These are phyloP conservation scores for Hypomecis atomaria DNA, from an alignment of 2,888 invertebrate species.

Conservation along the genomic window DNA sequence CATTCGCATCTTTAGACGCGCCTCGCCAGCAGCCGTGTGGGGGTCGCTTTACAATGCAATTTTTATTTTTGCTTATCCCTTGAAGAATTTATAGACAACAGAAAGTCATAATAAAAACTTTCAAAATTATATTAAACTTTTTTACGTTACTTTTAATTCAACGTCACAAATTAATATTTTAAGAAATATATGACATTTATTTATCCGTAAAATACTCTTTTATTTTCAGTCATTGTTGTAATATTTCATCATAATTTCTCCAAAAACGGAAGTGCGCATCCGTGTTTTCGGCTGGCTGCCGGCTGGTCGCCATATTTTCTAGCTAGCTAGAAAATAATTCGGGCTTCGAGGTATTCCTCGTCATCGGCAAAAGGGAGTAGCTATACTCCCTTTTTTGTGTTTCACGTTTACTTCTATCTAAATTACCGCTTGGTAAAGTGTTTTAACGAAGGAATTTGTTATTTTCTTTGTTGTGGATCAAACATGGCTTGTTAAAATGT, in stretches of 20 bases:
- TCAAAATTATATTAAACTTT: not conserved
- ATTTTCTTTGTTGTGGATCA: slow-evolving; percentile 83
- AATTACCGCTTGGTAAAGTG: slow-evolving; percentile 67
- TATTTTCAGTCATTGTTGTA: not conserved
- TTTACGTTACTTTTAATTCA: not conserved
- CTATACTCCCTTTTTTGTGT: slow-evolving; percentile 84
- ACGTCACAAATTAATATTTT: slow-evolving; percentile 12
- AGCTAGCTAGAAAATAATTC: slow-evolving; percentile 83
- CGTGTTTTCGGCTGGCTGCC: slow-evolving; percentile 74
- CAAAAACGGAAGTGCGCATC: slow-evolving; percentile 75
- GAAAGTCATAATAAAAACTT: slow-evolving; percentile 13
- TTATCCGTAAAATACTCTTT: slow-evolving; percentile 18
- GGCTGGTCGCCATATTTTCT: slow-evolving; percentile 88
- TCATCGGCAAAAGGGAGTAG: slow-evolving; percentile 88
- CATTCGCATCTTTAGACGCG: too few species aligned
- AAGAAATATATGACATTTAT: slow-evolving; percentile 20
- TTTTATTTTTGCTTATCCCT: too few species aligned
- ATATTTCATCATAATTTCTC: slow-evolving; percentile 7
- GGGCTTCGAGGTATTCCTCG: slow-evolving; percentile 85
- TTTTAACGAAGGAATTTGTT: slow-evolving; percentile 60
- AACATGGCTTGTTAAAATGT: slow-evolving; percentile 94
- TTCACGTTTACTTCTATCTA: slow-evolving; percentile 60
- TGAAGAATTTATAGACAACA: too few species aligned
- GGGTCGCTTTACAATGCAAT: too few species aligned
- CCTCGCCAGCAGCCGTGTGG: too few species aligned